phyloP scores from a whole-genome alignment of 2,888 invertebrate species.

The Norana najaformis region DNA sequence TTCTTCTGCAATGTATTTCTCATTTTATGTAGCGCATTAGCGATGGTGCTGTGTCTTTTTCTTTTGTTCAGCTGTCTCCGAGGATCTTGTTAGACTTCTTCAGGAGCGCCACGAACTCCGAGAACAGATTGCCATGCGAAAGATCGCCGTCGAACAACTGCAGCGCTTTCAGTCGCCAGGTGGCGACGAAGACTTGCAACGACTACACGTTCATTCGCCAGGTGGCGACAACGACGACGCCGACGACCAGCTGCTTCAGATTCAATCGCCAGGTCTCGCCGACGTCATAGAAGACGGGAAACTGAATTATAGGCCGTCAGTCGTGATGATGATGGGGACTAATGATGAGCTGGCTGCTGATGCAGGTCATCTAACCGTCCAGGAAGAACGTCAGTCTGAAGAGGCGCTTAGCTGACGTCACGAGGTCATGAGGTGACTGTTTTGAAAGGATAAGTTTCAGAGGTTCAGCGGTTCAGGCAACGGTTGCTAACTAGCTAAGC shows the following conservation, averaged over 20 bases:
- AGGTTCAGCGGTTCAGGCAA: background rate
- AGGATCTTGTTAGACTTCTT: conserved; percentile 38
- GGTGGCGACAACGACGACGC: background rate
- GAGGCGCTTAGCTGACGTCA: background rate
- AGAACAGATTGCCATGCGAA: conserved; percentile 41
- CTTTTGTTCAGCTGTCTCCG: conserved; percentile 32
- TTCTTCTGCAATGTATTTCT: too few relatives aligned
- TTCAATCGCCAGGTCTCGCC: background rate
- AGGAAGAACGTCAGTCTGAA: background rate
- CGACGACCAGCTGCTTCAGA: background rate
- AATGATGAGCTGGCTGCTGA: background rate
- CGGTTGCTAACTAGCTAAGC: background rate
- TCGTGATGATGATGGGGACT: background rate
- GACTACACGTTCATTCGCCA: background rate
- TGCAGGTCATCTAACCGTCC: background rate
- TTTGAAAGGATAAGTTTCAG: background rate
- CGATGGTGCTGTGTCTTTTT: background rate
- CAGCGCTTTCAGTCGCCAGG: conserved; percentile 29
- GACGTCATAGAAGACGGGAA: background rate
- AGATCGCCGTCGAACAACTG: conserved; percentile 40
- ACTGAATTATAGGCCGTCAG: background rate
- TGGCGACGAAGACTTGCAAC: background rate
- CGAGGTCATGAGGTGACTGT: background rate
- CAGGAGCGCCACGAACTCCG: conserved; percentile 40
- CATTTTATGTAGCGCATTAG: background rate